Base-by-base conservation (phyloP, 2,888 invertebrate genomes). In the Stenotaenia linearis region DNA sequence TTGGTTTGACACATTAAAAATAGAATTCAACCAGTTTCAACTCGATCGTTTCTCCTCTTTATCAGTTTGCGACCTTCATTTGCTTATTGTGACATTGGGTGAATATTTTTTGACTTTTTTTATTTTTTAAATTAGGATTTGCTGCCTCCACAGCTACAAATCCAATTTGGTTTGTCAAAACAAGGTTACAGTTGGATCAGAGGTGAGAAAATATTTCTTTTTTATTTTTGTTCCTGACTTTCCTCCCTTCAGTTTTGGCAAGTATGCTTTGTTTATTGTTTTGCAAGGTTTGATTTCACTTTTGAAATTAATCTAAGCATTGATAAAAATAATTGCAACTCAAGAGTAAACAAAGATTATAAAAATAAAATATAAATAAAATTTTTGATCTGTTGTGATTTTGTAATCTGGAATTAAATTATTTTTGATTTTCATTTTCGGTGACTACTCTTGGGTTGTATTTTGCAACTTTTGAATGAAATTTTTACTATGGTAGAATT, bases 161-260 rank as follows among this genome's bases (percentile, higher is more conserved):
- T 89, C 99, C 99, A 78, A 97, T 99, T 85, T 99, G 99, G 99
- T 96, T 99, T 87, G 95, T 99, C 80, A 99, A 99, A 89, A 99
- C 99, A 75, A 91, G 99, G 81, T 89, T 99, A 80, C 99, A 99
- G 87, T 90, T 99, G 84, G 97, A 98, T 88, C 89, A 91, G 83
- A 91, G 88, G 95, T 93, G 88, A 88, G 89, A 85, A 30, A 40
- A 50, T 6, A 21, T 2, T 28, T 15, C 23, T 32, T 21, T 79
- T 32, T 80, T 18, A 74, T 50, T 25, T 61, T 78, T 40, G 50
- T 75, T 28, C 25, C 28, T 75, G 32, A 21, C 30, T 75, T 28
- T 23, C 30, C 75, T 28, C 25, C n/a, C 32, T 32, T 25, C 75
- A 75, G 37, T 32, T n/a, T 32, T 75, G 75, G 75, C 75, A 30